A percentile compares a stretch with the other conserved stretches of the same genome.
Conservation (phyloP, 2,888 invertebrate genomes). For the Siphonodentalium dalli region DNA sequence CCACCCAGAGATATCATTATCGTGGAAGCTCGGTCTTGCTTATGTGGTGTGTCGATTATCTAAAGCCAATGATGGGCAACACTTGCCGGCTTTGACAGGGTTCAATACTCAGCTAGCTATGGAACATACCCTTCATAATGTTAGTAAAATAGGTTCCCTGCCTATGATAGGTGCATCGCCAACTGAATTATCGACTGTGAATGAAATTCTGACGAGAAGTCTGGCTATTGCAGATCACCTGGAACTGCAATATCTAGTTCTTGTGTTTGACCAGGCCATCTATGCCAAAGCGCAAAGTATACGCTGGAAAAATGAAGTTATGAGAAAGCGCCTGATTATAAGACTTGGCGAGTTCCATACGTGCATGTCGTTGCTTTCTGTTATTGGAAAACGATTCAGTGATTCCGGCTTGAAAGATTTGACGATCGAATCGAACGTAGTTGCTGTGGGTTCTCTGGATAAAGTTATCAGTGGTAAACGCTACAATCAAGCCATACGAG, state of each 20-base stretch:
- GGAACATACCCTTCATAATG: conserved; percentile 1
- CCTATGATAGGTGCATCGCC: too few relatives aligned
- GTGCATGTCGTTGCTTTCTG: conserved; percentile 7
- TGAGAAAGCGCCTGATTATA: background rate
- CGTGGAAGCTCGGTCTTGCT: too few relatives aligned
- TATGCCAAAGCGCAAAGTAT: conserved; percentile 20
- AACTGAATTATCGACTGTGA: too few relatives aligned
- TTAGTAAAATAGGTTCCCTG: background rate
- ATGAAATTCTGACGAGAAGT: conserved; percentile 5
- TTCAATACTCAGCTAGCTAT: background rate
- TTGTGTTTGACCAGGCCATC: conserved; percentile 20
- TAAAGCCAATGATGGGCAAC: too few relatives aligned
- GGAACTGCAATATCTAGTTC: background rate
- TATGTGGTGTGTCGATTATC: too few relatives aligned
- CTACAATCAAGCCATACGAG: conserved; percentile 13
- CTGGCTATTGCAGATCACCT: conserved; percentile 15
- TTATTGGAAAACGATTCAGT: conserved; percentile 12
- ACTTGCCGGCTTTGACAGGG: conserved; percentile 12
- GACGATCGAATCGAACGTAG: conserved; percentile 6
- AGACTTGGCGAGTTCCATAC: conserved; percentile 19
- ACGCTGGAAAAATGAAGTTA: conserved; percentile 7
- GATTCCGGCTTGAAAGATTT: conserved; percentile 20
- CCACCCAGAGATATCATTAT: too few relatives aligned
- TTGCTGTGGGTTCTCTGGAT: conserved; percentile 13
- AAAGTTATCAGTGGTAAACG: conserved; percentile 13